Conservation (phyloP, 2,797 vertebrate species). For the Macroramphosus scolopax region DNA sequence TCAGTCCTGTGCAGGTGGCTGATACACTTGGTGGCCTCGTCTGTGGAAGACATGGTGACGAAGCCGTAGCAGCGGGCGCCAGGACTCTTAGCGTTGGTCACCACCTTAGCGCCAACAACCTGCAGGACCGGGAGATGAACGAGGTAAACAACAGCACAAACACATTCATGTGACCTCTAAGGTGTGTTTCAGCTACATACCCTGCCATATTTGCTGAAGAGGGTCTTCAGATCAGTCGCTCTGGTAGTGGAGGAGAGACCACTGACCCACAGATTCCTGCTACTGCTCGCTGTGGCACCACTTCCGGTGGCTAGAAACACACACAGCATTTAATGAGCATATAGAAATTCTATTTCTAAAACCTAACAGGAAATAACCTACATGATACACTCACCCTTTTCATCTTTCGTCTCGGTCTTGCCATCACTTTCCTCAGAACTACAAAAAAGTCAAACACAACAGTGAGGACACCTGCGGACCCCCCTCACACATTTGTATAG, state of each 20-base stretch:
- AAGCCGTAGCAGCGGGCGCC: constrained; percentile 98
- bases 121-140: constrained; percentile 38
- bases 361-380: rapidly evolving
- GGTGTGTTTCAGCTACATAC: constrained; percentile 67
- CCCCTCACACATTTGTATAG: constrained; percentile 16
- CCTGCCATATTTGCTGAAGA: constrained; percentile 98
- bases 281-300: constrained; percentile 69
- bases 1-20: constrained; percentile 93
- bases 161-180: no score
- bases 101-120: constrained; percentile 97
- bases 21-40: constrained; percentile 94
- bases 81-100: constrained; percentile 95
- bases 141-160: background rate
- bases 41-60: constrained; percentile 92
- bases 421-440: constrained; percentile 86
- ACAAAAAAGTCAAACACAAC: constrained; percentile 75
- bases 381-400: constrained; percentile 81
- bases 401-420: constrained; percentile 84
- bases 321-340: background rate
- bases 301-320: constrained; percentile 59
- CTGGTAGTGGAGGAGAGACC: constrained; percentile 95
- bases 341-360: background rate
- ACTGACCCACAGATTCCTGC: constrained; percentile 96
- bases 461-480: constrained; percentile 22
- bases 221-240: constrained; percentile 95